A percentile compares a stretch with the other conserved stretches of the same genome.
Conservation (phyloP, 2,113 vertebrate species). For the Corapipo altera region DNA sequence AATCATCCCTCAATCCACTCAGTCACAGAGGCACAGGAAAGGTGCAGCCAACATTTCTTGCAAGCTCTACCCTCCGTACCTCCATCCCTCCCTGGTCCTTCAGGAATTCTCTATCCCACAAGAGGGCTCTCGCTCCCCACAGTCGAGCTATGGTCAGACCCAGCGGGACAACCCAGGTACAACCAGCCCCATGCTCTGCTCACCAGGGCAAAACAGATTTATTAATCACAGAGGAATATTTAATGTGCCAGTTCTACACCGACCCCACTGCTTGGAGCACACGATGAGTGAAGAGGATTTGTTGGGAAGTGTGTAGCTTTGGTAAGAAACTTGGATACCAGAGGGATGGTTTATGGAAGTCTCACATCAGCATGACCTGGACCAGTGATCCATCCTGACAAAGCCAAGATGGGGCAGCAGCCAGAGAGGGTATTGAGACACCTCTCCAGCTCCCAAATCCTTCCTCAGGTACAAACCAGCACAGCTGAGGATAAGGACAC, state of each 20-base stretch:
- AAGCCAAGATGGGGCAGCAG: background rate
- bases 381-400: background rate
- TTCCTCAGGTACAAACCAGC: background rate
- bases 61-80: background rate
- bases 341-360: background rate
- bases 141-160: accelerated
- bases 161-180: background rate
- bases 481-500: accelerated
- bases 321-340: background rate
- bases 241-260: accelerated
- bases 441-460: too few relatives aligned
- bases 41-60: accelerated
- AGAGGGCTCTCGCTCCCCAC: constrained; percentile 43
- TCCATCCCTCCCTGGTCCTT: background rate
- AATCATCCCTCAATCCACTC: background rate
- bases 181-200: background rate
- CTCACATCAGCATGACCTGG: accelerated
- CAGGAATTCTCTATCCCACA: background rate
- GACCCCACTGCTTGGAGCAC: background rate
- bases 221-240: accelerated
- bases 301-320: accelerated
- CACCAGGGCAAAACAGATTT: accelerated
- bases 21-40: background rate
- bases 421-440: background rate
- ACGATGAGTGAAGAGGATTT: accelerated